Conservation (phyloP, 2,888 invertebrate species). For the Escarpia spicata region DNA sequence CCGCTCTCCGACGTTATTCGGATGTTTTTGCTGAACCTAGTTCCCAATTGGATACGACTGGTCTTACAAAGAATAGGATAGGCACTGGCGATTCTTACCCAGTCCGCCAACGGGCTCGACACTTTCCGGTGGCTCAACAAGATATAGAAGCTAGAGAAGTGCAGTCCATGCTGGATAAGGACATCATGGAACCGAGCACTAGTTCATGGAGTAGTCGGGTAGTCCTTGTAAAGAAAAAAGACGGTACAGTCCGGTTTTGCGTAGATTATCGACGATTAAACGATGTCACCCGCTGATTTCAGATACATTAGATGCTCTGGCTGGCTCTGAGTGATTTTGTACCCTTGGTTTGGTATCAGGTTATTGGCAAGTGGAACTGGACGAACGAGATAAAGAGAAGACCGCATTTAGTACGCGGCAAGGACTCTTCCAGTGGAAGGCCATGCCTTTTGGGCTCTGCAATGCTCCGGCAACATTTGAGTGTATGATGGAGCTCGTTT, state of each 20-base stretch:
- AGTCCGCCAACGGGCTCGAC: background rate
- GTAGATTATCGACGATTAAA: conserved; percentile 40
- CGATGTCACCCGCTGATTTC: background rate
- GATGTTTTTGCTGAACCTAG: background rate
- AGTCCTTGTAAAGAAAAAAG: conserved; percentile 32
- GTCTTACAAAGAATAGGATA: background rate
- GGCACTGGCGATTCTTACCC: background rate
- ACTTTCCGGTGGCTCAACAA: background rate
- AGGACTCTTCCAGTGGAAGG: too few species aligned
- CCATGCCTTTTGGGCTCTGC: too few species aligned
- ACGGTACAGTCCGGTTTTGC: conserved; percentile 36
- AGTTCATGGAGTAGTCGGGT: background rate
- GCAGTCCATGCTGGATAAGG: conserved; percentile 28
- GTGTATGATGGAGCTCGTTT: too few species aligned
- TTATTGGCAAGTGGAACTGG: too few species aligned
- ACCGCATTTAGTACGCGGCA: too few species aligned
- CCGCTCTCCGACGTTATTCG: background rate
- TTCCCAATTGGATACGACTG: background rate
- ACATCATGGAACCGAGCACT: conserved; percentile 23
- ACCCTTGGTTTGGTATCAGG: too few species aligned
- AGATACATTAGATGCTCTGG: too few species aligned
- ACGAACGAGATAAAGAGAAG: too few species aligned
- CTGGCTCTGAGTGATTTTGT: too few species aligned
- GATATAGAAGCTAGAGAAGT: background rate
- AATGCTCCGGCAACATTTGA: too few species aligned